phyloP scores from a whole-genome alignment of 2,888 invertebrate species.

The Leucoptera coffeella region DNA sequence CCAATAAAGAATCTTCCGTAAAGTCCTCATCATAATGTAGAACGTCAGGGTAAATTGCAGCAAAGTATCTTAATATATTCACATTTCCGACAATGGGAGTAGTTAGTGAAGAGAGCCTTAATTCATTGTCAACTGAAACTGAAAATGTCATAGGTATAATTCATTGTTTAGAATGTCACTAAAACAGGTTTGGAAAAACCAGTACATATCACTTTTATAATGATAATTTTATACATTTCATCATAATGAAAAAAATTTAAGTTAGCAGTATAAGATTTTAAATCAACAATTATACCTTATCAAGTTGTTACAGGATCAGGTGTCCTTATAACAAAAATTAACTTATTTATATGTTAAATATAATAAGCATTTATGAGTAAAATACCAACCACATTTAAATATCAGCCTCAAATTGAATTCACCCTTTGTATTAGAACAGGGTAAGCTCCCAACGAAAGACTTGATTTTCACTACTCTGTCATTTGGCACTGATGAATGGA shows the following conservation, averaged over 20 bases:
- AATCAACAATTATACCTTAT: too few species aligned
- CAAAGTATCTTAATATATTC: conserved; percentile 65
- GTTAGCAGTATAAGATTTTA: too few species aligned
- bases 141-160: too few species aligned
- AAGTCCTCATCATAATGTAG: conserved; percentile 48
- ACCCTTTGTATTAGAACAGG: conserved; percentile 9
- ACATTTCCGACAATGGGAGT: conserved; percentile 62
- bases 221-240: too few species aligned
- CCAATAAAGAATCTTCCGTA: conserved; percentile 59
- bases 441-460: conserved; percentile 20
- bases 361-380: too few species aligned
- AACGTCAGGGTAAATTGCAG: conserved; percentile 39
- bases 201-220: too few species aligned
- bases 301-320: too few species aligned
- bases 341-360: too few species aligned
- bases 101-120: conserved; percentile 52
- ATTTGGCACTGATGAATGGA: conserved; percentile 58
- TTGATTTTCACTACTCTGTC: conserved; percentile 25
- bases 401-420: conserved; percentile 60
- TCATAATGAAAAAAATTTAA: too few species aligned
- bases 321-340: too few species aligned
- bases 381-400: conserved; percentile 66
- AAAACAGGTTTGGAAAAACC: too few species aligned
- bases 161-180: not conserved
- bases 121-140: conserved; percentile 51